Evolutionary conservation across 2,888 invertebrate species (phyloP).

Genomic region (Apodemia zela): DNA sequence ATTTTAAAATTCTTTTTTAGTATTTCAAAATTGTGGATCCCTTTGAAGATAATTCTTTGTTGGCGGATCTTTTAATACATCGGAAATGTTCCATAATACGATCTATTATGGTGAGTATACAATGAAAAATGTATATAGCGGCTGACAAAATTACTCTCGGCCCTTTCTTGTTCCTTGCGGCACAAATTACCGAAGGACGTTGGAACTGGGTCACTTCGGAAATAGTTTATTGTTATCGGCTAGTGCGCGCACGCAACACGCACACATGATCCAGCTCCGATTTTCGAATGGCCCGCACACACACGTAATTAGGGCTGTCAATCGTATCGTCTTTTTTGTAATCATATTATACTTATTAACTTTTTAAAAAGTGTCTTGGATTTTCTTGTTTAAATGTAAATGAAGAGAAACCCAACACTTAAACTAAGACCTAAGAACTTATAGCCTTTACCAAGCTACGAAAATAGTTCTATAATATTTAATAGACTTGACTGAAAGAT

Average conservation of each 20-base stretch:
- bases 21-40: not conserved
- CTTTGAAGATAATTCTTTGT: slow-evolving; percentile 1
- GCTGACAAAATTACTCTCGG: slow-evolving; percentile 63
- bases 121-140: slow-evolving; percentile 54
- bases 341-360: not conserved
- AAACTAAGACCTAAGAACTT: too few relatives aligned
- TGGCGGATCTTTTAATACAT: slow-evolving; percentile 37
- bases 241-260: slow-evolving; percentile 72
- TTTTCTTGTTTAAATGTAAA: too few relatives aligned
- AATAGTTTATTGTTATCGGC: slow-evolving; percentile 81
- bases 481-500: too few relatives aligned
- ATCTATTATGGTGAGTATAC: slow-evolving; percentile 48
- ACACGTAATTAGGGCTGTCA: slow-evolving; percentile 24
- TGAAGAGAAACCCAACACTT: too few relatives aligned
- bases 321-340: not conserved
- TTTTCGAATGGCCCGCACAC: slow-evolving; percentile 33
- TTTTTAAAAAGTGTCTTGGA: too few relatives aligned
- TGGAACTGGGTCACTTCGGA: slow-evolving; percentile 79
- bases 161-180: slow-evolving; percentile 79
- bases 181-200: slow-evolving; percentile 79
- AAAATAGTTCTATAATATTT: too few relatives aligned
- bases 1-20: too few relatives aligned
- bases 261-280: slow-evolving; percentile 44
- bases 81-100: slow-evolving; percentile 29
- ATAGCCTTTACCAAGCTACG: too few relatives aligned